Percentiles rank a stretch among this genome's conserved stretches.
These are phyloP conservation scores for Scelioninae gen. 1 DNA, from an alignment of 2,888 invertebrate species.

Conservation along the genomic window DNA sequence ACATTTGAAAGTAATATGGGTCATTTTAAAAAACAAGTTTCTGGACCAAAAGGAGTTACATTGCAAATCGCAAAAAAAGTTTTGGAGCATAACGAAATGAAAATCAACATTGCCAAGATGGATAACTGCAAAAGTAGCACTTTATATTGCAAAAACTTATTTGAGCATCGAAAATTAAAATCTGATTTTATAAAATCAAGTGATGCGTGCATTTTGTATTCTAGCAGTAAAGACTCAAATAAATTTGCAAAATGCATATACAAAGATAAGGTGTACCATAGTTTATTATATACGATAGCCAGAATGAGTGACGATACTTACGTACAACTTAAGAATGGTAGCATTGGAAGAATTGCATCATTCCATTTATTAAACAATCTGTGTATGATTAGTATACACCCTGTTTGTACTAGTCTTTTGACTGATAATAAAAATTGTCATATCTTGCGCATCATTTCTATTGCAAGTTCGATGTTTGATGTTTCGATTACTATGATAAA, in stretches of 20 bases:
- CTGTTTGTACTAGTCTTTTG: neutral
- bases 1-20: conserved; percentile 53
- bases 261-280: conserved; percentile 4
- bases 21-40: conserved; percentile 44
- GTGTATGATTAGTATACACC: conserved; percentile 1
- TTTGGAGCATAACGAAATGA: conserved; percentile 36
- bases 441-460: conserved; percentile 8
- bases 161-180: conserved; percentile 17
- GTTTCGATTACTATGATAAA: neutral
- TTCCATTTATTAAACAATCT: conserved; percentile 5
- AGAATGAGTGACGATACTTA: conserved; percentile 36
- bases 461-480: neutral
- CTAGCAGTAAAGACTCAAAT: neutral
- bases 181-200: conserved; percentile 16
- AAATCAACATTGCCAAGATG: conserved; percentile 5
- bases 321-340: neutral
- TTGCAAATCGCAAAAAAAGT: conserved; percentile 45
- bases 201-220: conserved; percentile 6
- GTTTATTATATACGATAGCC: conserved; percentile 6
- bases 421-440: neutral
- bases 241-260: conserved; percentile 31
- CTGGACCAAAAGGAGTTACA: conserved; percentile 52
- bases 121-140: neutral
- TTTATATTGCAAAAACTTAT: conserved; percentile 23
- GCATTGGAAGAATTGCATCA: conserved; percentile 20